Conservation (phyloP, 64 coral and sea anemone species). For the Montipora efflorescens region DNA sequence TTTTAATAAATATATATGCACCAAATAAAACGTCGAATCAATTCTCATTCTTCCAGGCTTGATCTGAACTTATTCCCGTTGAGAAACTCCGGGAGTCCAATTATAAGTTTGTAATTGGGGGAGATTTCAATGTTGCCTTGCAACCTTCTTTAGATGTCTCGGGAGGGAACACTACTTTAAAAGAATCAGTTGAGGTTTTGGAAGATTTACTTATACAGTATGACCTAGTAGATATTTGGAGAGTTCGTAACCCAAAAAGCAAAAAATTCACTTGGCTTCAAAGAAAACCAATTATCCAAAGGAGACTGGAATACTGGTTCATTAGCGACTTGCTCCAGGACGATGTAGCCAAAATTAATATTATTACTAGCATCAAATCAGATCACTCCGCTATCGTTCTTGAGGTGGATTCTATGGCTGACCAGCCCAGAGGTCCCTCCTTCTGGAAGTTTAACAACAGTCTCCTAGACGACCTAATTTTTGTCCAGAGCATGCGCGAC, state of each 20-base stretch:
- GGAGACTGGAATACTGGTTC: slow-evolving; percentile 35
- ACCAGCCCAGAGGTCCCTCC: neutral
- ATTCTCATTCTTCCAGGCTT: neutral
- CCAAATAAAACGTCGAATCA: neutral
- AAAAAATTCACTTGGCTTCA: slow-evolving; percentile 46
- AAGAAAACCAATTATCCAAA: slow-evolving; percentile 27
- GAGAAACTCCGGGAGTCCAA: neutral
- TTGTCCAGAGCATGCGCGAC: neutral
- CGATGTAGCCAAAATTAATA: neutral
- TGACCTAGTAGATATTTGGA: slow-evolving; percentile 31
- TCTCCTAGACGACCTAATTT: neutral
- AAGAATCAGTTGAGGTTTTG: neutral
- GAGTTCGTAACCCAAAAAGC: slow-evolving; percentile 2
- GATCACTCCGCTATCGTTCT: slow-evolving; percentile 6
- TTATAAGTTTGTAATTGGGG: neutral
- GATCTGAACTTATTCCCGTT: neutral
- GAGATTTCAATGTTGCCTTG: slow-evolving; percentile 23
- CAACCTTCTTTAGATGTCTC: neutral
- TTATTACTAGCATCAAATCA: neutral
- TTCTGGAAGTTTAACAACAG: neutral
- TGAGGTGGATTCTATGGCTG: neutral
- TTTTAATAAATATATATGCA: neutral
- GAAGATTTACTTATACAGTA: neutral
- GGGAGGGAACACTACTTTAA: neutral
- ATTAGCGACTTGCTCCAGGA: neutral